Percentiles rank a stretch among this genome's conserved stretches.
phyloP scores from a whole-genome alignment of 2,113 vertebrate species.

The Dipodomys ordii region DNA sequence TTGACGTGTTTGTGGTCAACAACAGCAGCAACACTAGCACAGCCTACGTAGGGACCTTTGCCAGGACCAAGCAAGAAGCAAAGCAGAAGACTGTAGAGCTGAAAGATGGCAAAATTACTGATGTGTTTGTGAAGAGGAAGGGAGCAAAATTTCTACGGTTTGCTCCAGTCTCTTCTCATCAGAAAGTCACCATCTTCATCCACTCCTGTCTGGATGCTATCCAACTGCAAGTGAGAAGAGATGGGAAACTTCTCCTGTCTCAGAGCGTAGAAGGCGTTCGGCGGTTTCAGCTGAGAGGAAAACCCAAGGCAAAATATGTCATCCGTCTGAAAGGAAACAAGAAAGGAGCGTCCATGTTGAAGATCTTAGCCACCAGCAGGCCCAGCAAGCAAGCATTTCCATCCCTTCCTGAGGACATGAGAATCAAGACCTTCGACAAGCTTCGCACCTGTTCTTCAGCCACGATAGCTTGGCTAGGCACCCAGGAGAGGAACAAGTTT shows the following conservation, averaged over 20 bases:
- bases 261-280: constrained; percentile 94
- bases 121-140: constrained; percentile 96
- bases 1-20: constrained; percentile 96
- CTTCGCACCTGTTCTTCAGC: constrained; percentile 96
- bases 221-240: constrained; percentile 95
- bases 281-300: constrained; percentile 96
- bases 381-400: constrained; percentile 96
- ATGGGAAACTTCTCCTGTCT: constrained; percentile 95
- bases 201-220: constrained; percentile 95
- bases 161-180: constrained; percentile 96
- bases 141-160: constrained; percentile 95
- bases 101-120: constrained; percentile 95
- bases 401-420: constrained; percentile 95
- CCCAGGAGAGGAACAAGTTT: constrained; percentile 97
- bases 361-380: constrained; percentile 93
- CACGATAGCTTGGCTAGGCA: constrained; percentile 98
- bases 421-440: constrained; percentile 98
- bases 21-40: constrained; percentile 95
- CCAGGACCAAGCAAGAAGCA: constrained; percentile 96
- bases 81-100: constrained; percentile 95
- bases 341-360: constrained; percentile 94
- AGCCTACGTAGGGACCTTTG: constrained; percentile 96
- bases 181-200: constrained; percentile 94
- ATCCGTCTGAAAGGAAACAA: constrained; percentile 94
- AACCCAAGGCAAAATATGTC: constrained; percentile 97